A percentile compares a stretch with the other conserved stretches of the same genome.
Evolutionary conservation across 2,888 invertebrate genomes (phyloP).

Genomic region (Mimas tiliae): DNA sequence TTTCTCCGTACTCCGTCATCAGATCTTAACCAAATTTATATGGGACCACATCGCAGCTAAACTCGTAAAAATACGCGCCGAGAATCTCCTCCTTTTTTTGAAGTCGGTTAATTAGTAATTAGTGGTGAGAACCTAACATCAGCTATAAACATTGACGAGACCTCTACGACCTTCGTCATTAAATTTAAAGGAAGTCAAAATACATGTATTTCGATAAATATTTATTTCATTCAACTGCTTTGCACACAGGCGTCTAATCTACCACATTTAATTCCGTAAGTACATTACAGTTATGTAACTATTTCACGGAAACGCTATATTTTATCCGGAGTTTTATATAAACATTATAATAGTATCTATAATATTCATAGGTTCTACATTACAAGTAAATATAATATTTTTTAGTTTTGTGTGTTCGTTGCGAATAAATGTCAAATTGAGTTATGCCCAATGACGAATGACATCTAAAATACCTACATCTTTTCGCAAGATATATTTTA

Average conservation of each 20-base stretch:
- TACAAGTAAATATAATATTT: too few relatives aligned
- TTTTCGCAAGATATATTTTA: background rate
- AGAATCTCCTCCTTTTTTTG: too few relatives aligned
- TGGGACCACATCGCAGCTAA: too few relatives aligned
- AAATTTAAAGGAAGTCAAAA: background rate
- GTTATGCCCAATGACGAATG: background rate
- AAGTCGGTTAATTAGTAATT: too few relatives aligned
- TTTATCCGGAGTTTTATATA: constrained; percentile 67
- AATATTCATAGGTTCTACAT: constrained; percentile 25
- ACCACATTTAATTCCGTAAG: constrained; percentile 63
- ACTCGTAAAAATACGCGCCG: too few relatives aligned
- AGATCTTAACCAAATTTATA: too few relatives aligned
- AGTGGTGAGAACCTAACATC: too few relatives aligned
- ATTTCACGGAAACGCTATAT: constrained; percentile 22
- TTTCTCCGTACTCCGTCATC: too few relatives aligned
- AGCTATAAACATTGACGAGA: too few relatives aligned
- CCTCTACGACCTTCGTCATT: too few relatives aligned
- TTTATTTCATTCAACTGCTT: constrained; percentile 38
- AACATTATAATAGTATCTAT: constrained; percentile 43
- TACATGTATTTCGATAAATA: constrained; percentile 27
- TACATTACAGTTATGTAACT: constrained; percentile 62
- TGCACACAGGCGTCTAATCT: constrained; percentile 58
- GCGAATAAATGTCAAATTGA: background rate
- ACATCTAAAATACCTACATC: constrained; percentile 4
- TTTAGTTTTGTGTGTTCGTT: background rate